phyloP scores from a whole-genome alignment of 2,797 vertebrate genomes.

The Eleutherodactylus coqui region DNA sequence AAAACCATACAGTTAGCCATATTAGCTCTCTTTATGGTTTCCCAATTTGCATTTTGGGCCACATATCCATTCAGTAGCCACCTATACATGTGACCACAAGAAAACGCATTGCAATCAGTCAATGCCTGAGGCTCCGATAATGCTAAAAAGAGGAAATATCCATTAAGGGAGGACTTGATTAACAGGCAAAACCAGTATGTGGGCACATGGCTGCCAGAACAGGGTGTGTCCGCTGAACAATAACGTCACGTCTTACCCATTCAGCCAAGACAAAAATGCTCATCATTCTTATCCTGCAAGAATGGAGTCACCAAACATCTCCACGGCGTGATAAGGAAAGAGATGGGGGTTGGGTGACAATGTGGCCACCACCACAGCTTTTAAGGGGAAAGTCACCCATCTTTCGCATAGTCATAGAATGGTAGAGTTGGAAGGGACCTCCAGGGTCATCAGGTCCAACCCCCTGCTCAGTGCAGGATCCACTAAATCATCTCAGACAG shows the following conservation, averaged over 20 bases:
- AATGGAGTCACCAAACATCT: neutral
- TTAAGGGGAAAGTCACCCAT: neutral
- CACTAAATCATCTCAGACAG: no score
- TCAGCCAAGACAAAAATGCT: neutral
- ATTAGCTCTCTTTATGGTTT: neutral
- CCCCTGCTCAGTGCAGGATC: no score
- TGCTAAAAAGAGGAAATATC: conserved; percentile 62
- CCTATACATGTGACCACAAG: neutral
- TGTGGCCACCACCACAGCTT: neutral
- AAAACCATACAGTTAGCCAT: neutral
- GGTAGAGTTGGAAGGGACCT: no score
- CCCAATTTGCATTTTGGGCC: neutral
- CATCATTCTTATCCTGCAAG: neutral
- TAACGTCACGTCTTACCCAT: neutral
- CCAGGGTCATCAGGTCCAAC: no score
- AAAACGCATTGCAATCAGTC: neutral
- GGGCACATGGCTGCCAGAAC: conserved; percentile 49
- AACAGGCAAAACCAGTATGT: conserved; percentile 64
- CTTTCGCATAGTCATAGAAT: no score
- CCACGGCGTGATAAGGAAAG: neutral
- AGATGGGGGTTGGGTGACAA: neutral
- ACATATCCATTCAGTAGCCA: neutral
- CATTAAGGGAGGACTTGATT: conserved; percentile 59
- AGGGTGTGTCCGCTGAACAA: conserved; percentile 25
- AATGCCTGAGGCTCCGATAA: conserved; percentile 45